Evolutionary conservation across 2,113 vertebrate species (phyloP).

Genomic region (Acrocephalus arundinaceus): DNA sequence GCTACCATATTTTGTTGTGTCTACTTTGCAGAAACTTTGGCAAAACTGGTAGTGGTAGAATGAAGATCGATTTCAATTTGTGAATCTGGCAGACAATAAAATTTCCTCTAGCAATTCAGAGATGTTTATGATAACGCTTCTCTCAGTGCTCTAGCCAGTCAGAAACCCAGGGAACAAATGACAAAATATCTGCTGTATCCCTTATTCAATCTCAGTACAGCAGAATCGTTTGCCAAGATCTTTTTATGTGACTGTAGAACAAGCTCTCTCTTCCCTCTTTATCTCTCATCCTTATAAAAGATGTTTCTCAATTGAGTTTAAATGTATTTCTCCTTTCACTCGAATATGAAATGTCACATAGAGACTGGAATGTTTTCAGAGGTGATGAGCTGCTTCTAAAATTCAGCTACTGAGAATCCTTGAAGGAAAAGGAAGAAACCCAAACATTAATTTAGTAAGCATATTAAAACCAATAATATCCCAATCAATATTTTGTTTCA

Average conservation of each 20-base stretch:
- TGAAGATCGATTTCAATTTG: conserved; percentile 66
- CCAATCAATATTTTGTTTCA: neutral
- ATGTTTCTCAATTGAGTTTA: neutral
- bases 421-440: neutral
- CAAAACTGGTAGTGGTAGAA: conserved; percentile 9
- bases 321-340: neutral
- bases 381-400: neutral
- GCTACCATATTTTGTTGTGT: conserved; percentile 16
- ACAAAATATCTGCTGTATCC: neutral
- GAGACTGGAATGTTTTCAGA: neutral
- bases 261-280: neutral
- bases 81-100: conserved; percentile 58
- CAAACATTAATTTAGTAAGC: neutral
- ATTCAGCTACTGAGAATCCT: neutral
- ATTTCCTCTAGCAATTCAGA: neutral
- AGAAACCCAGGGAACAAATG: neutral
- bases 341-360: neutral
- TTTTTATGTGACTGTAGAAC: neutral
- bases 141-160: neutral
- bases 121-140: conserved; percentile 52
- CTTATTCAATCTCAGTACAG: neutral
- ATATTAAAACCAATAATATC: neutral
- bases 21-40: conserved; percentile 54
- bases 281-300: neutral
- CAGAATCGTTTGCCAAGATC: neutral